phyloP scores from a whole-genome alignment of 1,140 invertebrate species.

The Hydropsyche tenuis region DNA sequence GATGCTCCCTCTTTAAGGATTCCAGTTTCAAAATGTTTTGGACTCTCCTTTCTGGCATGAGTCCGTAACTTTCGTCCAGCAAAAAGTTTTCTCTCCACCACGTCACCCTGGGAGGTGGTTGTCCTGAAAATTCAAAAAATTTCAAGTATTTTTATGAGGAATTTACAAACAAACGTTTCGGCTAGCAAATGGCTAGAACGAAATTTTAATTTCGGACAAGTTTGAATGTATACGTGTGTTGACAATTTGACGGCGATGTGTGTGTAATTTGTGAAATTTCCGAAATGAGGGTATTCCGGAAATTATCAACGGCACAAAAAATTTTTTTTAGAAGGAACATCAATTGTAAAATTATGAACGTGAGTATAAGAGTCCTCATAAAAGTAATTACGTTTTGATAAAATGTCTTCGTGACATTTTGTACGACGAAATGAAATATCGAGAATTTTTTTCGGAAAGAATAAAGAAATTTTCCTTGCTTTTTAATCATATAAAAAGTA shows the following conservation, averaged over 20 bases:
- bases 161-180: background rate
- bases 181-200: no score
- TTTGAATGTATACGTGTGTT: no score
- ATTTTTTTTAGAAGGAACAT: no score
- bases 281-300: no score
- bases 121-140: constrained; percentile 48
- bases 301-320: no score
- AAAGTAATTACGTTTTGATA: constrained; percentile 13
- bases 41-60: constrained; percentile 65
- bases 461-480: no score
- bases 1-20: constrained; percentile 67
- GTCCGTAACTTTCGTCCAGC: constrained; percentile 64
- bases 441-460: background rate
- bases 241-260: no score
- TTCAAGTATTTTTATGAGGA: background rate
- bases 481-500: no score
- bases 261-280: no score
- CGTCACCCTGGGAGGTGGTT: constrained; percentile 71
- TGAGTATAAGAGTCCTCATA: no score
- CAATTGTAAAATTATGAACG: no score
- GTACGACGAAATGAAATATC: background rate
- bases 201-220: no score
- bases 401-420: constrained; percentile 12
- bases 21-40: constrained; percentile 69
- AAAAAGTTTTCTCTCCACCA: constrained; percentile 76